phyloP scores from a whole-genome alignment of 1,140 invertebrate genomes.

The Gonatopus flavifemur region DNA sequence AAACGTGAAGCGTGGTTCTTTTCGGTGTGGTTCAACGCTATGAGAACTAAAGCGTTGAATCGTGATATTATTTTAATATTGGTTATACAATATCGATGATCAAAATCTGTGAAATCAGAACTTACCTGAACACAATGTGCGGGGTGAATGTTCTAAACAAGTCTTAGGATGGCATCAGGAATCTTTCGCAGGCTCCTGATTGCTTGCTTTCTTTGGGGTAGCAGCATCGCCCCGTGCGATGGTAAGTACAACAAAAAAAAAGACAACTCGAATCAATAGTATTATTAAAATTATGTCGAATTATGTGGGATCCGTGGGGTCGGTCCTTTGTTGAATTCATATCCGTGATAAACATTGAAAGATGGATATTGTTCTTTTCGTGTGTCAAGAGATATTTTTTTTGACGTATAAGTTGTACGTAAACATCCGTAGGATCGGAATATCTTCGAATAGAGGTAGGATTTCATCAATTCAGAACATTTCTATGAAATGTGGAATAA shows the following conservation, averaged over 20 bases:
- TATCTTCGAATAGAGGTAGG: too few relatives aligned
- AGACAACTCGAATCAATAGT: background rate
- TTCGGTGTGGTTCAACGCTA: too few relatives aligned
- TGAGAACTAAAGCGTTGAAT: too few relatives aligned
- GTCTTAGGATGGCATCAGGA: constrained; percentile 31
- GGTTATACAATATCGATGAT: too few relatives aligned
- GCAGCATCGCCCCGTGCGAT: constrained; percentile 26
- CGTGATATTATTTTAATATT: too few relatives aligned
- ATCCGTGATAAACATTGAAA: background rate
- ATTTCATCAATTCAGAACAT: background rate
- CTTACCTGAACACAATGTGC: constrained; percentile 15
- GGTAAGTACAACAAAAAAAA: constrained; percentile 27
- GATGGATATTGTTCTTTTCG: background rate
- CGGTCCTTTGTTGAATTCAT: too few relatives aligned
- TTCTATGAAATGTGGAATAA: background rate
- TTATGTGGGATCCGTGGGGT: too few relatives aligned
- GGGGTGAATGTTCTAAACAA: constrained; percentile 10
- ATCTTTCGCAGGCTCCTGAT: constrained; percentile 25
- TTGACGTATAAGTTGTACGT: background rate
- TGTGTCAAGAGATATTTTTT: background rate
- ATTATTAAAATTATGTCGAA: background rate
- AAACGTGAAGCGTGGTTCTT: too few relatives aligned
- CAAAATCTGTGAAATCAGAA: too few relatives aligned
- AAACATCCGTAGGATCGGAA: background rate
- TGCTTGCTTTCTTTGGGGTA: constrained; percentile 30